phyloP scores from a whole-genome alignment of 2,797 vertebrate species.

The Sebastiscus tertius region DNA sequence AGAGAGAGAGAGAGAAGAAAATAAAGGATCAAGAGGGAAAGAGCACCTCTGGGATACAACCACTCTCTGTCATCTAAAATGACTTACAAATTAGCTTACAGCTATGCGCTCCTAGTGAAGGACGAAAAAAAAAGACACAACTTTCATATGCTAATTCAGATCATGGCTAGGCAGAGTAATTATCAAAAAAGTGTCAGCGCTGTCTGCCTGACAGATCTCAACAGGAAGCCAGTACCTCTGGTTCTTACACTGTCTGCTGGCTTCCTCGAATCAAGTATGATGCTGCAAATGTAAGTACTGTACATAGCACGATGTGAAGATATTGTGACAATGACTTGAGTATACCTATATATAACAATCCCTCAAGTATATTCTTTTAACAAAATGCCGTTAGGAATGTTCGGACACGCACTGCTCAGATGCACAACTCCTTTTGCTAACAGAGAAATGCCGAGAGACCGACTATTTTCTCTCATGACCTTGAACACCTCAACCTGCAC shows the following conservation, averaged over 20 bases:
- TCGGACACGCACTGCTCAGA: not conserved
- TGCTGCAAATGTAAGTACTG: not conserved
- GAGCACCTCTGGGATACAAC: slow-evolving; percentile 78
- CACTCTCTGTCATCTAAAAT: slow-evolving; percentile 81
- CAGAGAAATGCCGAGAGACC: not conserved
- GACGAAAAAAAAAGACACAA: slow-evolving; percentile 49
- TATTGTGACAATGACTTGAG: not conserved
- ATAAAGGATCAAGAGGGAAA: slow-evolving; percentile 71
- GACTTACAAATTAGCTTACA: slow-evolving; percentile 82
- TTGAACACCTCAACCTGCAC: slow-evolving; percentile 22
- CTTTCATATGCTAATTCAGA: slow-evolving; percentile 83
- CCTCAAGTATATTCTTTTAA: not conserved
- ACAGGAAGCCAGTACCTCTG: slow-evolving; percentile 38
- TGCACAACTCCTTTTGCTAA: not conserved
- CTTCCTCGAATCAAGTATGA: not conserved
- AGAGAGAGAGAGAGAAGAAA: slow-evolving; percentile 22
- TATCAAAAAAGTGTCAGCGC: slow-evolving; percentile 66
- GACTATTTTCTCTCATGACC: not conserved
- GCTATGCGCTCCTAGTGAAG: slow-evolving; percentile 61
- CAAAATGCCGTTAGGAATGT: not conserved
- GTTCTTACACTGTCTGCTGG: not conserved
- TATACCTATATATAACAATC: not conserved
- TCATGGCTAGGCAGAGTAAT: slow-evolving; percentile 74
- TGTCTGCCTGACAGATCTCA: slow-evolving; percentile 69
- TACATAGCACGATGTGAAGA: not conserved